phyloP scores from a whole-genome alignment of 2,113 vertebrate species.

The Ramphastos sulfuratus region DNA sequence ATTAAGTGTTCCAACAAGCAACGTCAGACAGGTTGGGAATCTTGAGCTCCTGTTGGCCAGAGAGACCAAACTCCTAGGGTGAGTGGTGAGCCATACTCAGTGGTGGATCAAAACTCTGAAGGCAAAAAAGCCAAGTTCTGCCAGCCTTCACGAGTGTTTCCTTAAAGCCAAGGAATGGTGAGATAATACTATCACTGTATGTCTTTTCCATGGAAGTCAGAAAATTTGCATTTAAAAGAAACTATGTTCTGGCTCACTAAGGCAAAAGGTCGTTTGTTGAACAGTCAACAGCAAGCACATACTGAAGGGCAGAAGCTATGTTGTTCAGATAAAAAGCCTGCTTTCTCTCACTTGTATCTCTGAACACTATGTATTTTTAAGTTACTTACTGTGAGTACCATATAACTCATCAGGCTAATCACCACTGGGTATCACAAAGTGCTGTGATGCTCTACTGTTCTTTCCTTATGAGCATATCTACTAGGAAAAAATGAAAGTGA shows the following conservation, averaged over 20 bases:
- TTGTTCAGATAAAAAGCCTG: not conserved
- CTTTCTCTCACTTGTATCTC: not conserved
- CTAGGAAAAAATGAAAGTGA: not conserved
- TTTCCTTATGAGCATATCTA: not conserved
- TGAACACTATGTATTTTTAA: not conserved
- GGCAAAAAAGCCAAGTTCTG: not conserved
- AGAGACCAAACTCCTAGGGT: not conserved
- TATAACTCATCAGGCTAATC: not conserved
- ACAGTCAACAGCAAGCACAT: not conserved
- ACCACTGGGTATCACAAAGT: not conserved
- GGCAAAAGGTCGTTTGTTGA: not conserved
- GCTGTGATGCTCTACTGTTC: not conserved
- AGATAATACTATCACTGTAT: not conserved
- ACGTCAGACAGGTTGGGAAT: not conserved
- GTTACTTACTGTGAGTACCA: not conserved
- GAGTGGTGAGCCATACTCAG: not conserved
- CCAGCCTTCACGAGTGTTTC: not conserved
- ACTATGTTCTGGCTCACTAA: not conserved
- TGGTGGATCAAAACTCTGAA: not conserved
- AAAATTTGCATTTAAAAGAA: not conserved
- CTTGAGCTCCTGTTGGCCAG: not conserved
- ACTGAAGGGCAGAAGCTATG: not conserved
- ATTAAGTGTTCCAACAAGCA: not conserved
- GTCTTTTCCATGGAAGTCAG: not conserved
- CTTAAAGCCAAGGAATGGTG: not conserved